Base-by-base conservation (phyloP, 1,140 invertebrate species). In the Drosophila aff. region DNA sequence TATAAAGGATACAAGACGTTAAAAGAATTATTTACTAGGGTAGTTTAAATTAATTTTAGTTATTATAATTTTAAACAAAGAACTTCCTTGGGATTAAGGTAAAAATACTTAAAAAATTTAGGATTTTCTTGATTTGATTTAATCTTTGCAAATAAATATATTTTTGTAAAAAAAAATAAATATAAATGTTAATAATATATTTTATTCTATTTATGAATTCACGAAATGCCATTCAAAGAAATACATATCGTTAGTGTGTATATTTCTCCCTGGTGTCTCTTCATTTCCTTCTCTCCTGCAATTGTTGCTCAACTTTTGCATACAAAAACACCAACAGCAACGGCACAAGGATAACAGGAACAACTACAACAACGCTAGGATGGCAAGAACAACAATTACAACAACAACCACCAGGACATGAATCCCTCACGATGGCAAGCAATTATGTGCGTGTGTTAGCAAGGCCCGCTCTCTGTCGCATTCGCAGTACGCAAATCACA, bases 381-480 rank as follows among this genome's bases (percentile, higher is more conserved):
- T 15, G 52, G 21, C 36, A 53, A 28, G 16, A 64, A 49, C 11
- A 47, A 69, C 38, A 62, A 76, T 59, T 63, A 38, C 10, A 21
- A 62, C 23, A 26, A n/a, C 66, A 79, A 66, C 67, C 62, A 33
- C 10, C 71, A 81, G 74, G 71, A 85, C 85, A 82, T 82, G 78
- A 84, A 89, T 58, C 85, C 84, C 76, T 89, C 90, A 89, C 77
- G 85, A 76, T 76, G 81, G 78, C 85, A 89, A 78, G 77, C 85
- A 89, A 89, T 89, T 85, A 90, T 90, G 79, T 89, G 86, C 85
- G 81, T 89, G 81, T 66, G 85, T 72, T 71, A 57, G 76, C 50
- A 62, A 58, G 52, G 55, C 62, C 55, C 65, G n/a, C 33, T 59
- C 38, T 26, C 40, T 26, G 23, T 47, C 18, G 13, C 26, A 26